Base-by-base conservation (phyloP, 2,113 vertebrate species). In the Lota lota region DNA sequence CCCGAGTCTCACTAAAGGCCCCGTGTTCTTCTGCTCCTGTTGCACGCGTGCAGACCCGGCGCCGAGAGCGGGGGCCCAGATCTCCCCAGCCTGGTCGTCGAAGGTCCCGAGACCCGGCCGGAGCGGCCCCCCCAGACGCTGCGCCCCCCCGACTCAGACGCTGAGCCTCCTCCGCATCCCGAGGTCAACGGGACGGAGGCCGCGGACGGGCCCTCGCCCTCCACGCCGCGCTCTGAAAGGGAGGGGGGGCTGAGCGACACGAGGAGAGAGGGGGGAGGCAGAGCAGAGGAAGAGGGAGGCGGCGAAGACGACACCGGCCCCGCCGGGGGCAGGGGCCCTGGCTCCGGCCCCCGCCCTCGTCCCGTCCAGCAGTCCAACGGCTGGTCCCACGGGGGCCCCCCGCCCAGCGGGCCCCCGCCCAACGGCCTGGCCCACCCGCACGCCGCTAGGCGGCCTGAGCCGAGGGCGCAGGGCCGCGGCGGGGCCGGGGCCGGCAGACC, bases 311-410 rank as follows among this genome's bases (percentile, higher is more conserved):
- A 68, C n/a, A 21, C 24, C 47, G 65, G 51, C 51, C 12, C 12
- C 51, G 17, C 12, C 51, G 16, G 69, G 28, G 54, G 3, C 53
- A 19, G 16, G n/a, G 79, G 12, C 15, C 50, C 65, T 1, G 61
- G 7, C 15, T 7, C 65, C 51, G 51, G 54, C 61, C 20, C 47
- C 21, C 21, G 14, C 0, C 2, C 66, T 0, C 91, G 91, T 10
- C 80, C 89, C 79, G 94, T 66, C 0, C 40, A 83, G 0, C 94
- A 95, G 22, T 88, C 93, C 78, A 96, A 97, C 0, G 94, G 94
- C 3, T 95, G 94, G 94, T 73, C 40, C 40, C 40, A 47, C 40
- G 40, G 10, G 10, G 40, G 40, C 12, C 40, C 83, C 0, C 73
- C n/a, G n/a, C n/a, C n/a, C n/a, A n/a, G n/a, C n/a, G n/a, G n/a